Base-by-base conservation (phyloP, 2,888 invertebrate species). In the Latrodectus elegans region DNA sequence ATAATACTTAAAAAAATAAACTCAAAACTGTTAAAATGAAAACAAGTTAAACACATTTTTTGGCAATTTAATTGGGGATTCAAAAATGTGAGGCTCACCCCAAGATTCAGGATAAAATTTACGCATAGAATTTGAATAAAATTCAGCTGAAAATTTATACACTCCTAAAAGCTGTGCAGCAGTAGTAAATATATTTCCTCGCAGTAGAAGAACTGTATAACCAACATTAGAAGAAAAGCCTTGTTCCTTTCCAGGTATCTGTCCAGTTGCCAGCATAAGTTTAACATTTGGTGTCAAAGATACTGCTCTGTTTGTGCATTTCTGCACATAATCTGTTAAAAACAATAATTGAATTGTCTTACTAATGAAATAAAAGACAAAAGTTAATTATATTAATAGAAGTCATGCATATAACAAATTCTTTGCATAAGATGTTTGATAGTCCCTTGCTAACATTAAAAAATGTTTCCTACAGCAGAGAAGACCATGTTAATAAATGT, bases 51-150 rank as follows among this genome's bases (percentile, higher is more conserved):
- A 4, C 0, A 38, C 6, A 38, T 6, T 38, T 38, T n/a, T 38
- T 38, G 0, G 38, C 4, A 6, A 38, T 38, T 38, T 38, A 38
- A 38, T 38, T 22, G 4, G 6, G 38, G 38, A 38, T 38, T 38
- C 6, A 38, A 38, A 6, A 38, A 6, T 38, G 1, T 38, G 4
- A 53, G 60, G 12, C 91, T 90, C 90, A 94, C 94, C 99, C 98
- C 99, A 99, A 65, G 99, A 98, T 93, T 99, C 99, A 0, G 99
- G 99, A 71, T 97, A 93, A 90, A 99, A 93, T 92, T 98, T 97
- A 9, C 99, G 94, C 0, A 97, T 97, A 91, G 97, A 97, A 0
- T 99, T 98, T 3, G 99, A 98, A 86, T 98, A 94, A 97, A 99
- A 97, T 91, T 96, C 95, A 92, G 96, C 95, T 92, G 99, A 99